These are phyloP conservation scores for Anguilla japonica DNA, from an alignment of 2,113 vertebrate genomes.

Conservation along the genomic window DNA sequence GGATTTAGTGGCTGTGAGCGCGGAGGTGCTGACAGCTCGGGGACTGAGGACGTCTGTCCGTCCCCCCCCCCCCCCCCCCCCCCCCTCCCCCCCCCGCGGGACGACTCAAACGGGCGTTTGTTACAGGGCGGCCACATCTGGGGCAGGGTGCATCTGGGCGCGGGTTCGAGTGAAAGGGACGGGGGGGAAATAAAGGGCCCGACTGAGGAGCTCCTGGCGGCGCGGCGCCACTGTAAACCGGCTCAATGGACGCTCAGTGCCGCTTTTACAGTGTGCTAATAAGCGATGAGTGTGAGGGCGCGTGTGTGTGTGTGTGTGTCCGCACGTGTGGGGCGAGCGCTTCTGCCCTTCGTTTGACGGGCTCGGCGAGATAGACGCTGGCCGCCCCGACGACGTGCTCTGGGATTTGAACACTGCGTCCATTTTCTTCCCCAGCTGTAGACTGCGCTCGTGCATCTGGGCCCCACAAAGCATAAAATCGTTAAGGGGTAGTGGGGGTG, in stretches of 20 bases:
- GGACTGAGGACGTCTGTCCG: slow-evolving; percentile 22
- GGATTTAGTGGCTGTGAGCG: slow-evolving; percentile 27
- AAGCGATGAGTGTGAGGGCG: slow-evolving; percentile 7
- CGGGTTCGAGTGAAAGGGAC: not conserved
- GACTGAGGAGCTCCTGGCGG: not conserved
- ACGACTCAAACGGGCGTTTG: not conserved
- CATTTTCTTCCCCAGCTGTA: slow-evolving; percentile 12
- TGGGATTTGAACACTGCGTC: not conserved
- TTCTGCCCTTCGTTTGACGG: slow-evolving; percentile 4
- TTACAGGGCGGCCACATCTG: slow-evolving; percentile 20
- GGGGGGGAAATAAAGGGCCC: not conserved
- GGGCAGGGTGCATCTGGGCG: not conserved
- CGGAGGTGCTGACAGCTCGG: slow-evolving; percentile 22
- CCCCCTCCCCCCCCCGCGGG: not conserved
- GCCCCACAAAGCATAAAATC: slow-evolving; percentile 8
- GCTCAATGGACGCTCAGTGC: slow-evolving; percentile 30
- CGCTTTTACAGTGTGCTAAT: slow-evolving; percentile 22
- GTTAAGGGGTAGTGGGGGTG: not conserved
- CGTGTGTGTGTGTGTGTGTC: not conserved
- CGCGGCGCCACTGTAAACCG: not conserved
- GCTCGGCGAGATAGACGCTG: not conserved
- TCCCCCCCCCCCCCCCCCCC: not conserved
- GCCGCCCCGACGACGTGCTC: not conserved
- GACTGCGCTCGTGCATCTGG: slow-evolving; percentile 1
- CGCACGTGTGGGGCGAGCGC: not conserved